phyloP scores from a whole-genome alignment of 2,888 invertebrate genomes.

The Sarcophaga carnaria region DNA sequence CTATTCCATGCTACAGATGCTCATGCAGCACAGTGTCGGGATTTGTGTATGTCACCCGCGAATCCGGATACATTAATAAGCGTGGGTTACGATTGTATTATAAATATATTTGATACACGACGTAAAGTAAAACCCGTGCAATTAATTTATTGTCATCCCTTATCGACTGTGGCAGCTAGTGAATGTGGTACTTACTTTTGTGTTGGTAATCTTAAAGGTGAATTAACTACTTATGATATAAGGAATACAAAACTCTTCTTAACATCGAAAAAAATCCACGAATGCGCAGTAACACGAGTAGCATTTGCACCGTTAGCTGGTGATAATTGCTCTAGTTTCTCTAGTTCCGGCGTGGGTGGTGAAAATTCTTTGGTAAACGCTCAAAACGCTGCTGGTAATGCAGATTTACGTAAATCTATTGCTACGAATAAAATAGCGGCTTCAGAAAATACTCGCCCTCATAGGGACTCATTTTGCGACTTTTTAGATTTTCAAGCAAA shows the following conservation, averaged over 20 bases:
- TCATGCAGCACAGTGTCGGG: conserved; percentile 80
- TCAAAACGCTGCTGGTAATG: background rate
- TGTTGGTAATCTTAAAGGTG: conserved; percentile 81
- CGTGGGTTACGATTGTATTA: conserved; percentile 80
- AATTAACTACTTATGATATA: conserved; percentile 79
- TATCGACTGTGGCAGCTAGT: conserved; percentile 78
- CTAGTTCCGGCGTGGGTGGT: conserved; percentile 69
- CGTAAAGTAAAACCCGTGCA: conserved; percentile 76
- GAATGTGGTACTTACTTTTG: conserved; percentile 80
- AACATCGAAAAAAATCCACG: conserved; percentile 75
- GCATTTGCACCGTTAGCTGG: conserved; percentile 76
- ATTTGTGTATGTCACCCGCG: conserved; percentile 78
- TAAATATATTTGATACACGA: conserved; percentile 80
- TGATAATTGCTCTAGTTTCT: conserved; percentile 73
- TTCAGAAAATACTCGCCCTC: conserved; percentile 63
- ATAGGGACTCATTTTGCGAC: conserved; percentile 80
- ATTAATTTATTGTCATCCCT: conserved; percentile 76
- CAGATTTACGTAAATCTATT: conserved; percentile 72
- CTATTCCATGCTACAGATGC: conserved; percentile 76
- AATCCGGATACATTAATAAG: conserved; percentile 78
- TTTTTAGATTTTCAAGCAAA: conserved; percentile 78
- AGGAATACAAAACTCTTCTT: conserved; percentile 77
- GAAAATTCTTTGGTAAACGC: conserved; percentile 61
- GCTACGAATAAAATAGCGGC: conserved; percentile 63
- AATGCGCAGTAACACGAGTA: conserved; percentile 76